phyloP scores from a whole-genome alignment of 1,140 invertebrate genomes.

The Neodiprion fabricii region DNA sequence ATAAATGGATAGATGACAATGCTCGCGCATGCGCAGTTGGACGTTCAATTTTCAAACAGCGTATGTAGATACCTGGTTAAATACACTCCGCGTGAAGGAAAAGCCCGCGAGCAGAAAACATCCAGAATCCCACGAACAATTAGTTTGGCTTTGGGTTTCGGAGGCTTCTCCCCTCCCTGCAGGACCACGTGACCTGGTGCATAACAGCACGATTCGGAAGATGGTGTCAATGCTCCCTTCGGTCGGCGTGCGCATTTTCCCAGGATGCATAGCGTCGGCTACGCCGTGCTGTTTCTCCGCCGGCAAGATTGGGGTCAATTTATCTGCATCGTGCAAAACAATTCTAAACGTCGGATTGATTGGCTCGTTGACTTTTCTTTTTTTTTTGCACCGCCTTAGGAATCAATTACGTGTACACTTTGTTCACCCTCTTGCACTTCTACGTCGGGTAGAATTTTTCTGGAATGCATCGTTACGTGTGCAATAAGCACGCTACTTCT shows the following conservation, averaged over 20 bases:
- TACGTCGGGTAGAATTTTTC: too few species aligned
- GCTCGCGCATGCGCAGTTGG: too few species aligned
- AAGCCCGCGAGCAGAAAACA: background rate
- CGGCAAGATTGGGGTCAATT: background rate
- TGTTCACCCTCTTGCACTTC: too few species aligned
- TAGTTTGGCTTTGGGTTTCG: background rate
- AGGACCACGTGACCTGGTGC: background rate
- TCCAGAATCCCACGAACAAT: background rate
- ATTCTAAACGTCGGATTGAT: background rate
- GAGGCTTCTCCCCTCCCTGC: background rate
- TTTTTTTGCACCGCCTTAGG: too few species aligned
- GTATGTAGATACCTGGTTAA: too few species aligned
- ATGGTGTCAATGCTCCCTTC: background rate
- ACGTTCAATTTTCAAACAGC: too few species aligned
- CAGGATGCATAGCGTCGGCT: background rate
- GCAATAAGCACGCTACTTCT: background rate
- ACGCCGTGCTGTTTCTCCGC: too few species aligned
- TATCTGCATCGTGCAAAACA: background rate
- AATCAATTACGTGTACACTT: too few species aligned
- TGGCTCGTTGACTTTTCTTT: background rate
- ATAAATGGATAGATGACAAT: too few species aligned
- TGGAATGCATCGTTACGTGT: too few species aligned
- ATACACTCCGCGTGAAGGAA: too few species aligned
- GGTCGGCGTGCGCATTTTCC: background rate
- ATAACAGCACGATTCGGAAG: background rate